Evolutionary conservation across 1,140 invertebrate genomes (phyloP).

Genomic region (Drosophila setifemur): DNA sequence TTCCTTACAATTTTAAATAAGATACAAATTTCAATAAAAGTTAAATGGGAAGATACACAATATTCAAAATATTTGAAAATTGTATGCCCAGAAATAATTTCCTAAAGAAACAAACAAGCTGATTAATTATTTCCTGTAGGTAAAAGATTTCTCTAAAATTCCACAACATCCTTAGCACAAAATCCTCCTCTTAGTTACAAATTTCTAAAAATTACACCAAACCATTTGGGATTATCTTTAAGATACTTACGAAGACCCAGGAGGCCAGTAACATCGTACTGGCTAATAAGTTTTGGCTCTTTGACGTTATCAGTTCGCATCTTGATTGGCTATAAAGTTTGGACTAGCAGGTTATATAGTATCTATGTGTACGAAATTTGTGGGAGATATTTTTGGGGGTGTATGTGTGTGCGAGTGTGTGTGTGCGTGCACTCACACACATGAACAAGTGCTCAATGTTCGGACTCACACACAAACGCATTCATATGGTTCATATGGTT

Average conservation of each 20-base stretch:
- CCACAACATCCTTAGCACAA: too few relatives aligned
- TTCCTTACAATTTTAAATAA: too few relatives aligned
- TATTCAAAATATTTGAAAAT: too few relatives aligned
- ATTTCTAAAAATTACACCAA: background rate
- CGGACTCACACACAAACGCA: conserved; percentile 37
- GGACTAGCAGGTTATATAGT: conserved; percentile 14
- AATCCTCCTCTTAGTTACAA: background rate
- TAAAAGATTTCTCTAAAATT: too few relatives aligned
- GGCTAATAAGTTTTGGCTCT: conserved; percentile 30
- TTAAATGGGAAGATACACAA: too few relatives aligned
- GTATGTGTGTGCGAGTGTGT: conserved; percentile 8
- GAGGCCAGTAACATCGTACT: conserved; percentile 3
- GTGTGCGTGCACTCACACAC: conserved; percentile 14
- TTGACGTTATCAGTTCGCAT: conserved; percentile 22
- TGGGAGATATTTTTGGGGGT: conserved; percentile 14
- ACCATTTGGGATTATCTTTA: background rate
- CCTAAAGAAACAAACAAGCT: too few relatives aligned
- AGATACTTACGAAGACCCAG: background rate
- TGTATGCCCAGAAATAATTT: too few relatives aligned
- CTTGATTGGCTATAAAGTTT: conserved; percentile 34
- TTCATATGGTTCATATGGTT: conserved; percentile 17
- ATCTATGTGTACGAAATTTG: background rate
- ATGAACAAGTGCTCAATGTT: conserved; percentile 50
- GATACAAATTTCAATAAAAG: too few relatives aligned
- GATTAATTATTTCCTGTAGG: too few relatives aligned